Conservation (phyloP, 1,140 invertebrate genomes). For the Spodoptera frugiperda region DNA sequence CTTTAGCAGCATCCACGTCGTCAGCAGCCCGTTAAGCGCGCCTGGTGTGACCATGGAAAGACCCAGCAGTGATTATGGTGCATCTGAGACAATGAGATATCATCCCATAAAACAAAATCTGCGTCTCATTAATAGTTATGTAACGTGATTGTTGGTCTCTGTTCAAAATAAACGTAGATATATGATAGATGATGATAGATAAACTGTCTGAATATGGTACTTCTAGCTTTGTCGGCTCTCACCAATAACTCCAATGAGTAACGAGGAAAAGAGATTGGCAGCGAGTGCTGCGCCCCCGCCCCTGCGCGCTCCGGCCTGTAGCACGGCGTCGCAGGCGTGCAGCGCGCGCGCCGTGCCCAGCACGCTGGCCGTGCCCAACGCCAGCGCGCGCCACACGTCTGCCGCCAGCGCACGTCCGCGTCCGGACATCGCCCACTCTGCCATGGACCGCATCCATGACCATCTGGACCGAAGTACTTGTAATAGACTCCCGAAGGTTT, state of each 20-base stretch:
- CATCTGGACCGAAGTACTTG: slow-evolving; percentile 75
- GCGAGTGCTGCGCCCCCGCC: slow-evolving; percentile 73
- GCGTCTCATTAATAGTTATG: no score
- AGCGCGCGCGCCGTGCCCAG: slow-evolving; percentile 78
- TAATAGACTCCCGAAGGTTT: slow-evolving; percentile 57
- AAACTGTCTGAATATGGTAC: not conserved
- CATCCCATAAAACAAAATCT: no score
- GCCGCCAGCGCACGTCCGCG: slow-evolving; percentile 73
- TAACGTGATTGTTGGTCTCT: no score
- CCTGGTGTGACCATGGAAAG: slow-evolving; percentile 57
- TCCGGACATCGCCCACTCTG: slow-evolving; percentile 74
- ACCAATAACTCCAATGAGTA: slow-evolving; percentile 79
- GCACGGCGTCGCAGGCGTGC: slow-evolving; percentile 73
- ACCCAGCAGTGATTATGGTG: slow-evolving; percentile 12
- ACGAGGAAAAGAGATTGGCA: slow-evolving; percentile 76
- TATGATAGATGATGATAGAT: no score
- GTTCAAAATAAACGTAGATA: not conserved
- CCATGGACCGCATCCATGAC: slow-evolving; percentile 73
- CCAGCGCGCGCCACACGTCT: slow-evolving; percentile 73
- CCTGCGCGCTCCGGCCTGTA: slow-evolving; percentile 70
- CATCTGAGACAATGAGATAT: not conserved
- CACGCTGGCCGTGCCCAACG: slow-evolving; percentile 69
- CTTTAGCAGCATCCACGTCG: slow-evolving; percentile 82
- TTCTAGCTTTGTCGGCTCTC: not conserved
- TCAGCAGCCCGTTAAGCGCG: slow-evolving; percentile 78